Evolutionary conservation across 2,113 vertebrate species (phyloP), one percentile per base, ranked within the genome.

Genomic region (Brienomyrus brachyistius): DNA sequence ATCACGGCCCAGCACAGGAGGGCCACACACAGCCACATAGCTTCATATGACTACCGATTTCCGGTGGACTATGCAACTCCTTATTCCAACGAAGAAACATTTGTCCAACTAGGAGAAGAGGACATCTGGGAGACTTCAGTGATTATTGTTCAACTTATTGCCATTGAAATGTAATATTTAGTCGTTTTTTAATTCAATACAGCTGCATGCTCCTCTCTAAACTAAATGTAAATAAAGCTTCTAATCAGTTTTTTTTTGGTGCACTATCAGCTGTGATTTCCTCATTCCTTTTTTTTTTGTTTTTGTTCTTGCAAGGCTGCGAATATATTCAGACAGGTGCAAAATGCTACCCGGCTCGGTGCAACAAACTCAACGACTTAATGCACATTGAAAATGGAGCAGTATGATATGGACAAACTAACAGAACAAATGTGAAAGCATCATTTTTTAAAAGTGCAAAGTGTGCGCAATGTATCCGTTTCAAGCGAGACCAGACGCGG

Each of bases 401-500:
- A 27, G n/a, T 9, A 27, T 19, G 5, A 43, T 15, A 2, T 19
- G 74, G 74, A 43, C 19, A 40, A 8, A 17, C 35, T 27, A 31
- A 3, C 62, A 13, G 31, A 66, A 27, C 62, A 66, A 27, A 27
- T 4, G 1, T 62, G 23, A 27, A 11, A 5, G 62, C 62, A 11
- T 27, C 2, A 11, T 9, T 66, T 66, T 27, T 27, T 4, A 27
- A 40, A 40, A 66, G 7, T n/a, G 11, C 23, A 27, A 27, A 27
- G 59, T n/a, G 7, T n/a, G 2, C 56, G 23, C 31, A 1, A 66
- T 4, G 21, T 11, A 11, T 11, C n/a, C 3, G 70, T 15, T 77
- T 1, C 35, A 43, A 17, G 70, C 35, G 80, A 15, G 27, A 4
- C 9, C 43, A 54, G 7, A 40, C 54, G 59, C 91, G 92, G 92